These are phyloP conservation scores for Luperina testacea DNA, from an alignment of 2,888 invertebrate genomes.

Conservation along the genomic window DNA sequence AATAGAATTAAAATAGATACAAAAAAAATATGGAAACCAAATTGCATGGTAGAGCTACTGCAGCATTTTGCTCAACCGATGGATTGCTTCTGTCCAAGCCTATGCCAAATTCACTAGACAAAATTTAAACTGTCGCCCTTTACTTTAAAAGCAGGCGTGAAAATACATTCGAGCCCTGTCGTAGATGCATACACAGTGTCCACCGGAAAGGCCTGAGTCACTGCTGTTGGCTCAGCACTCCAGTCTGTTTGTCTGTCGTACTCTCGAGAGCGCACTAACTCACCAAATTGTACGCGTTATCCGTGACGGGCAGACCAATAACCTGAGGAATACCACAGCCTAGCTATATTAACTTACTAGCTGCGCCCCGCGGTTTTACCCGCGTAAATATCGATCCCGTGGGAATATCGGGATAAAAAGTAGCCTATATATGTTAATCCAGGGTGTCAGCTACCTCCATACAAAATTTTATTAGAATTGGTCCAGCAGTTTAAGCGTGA, in stretches of 20 bases:
- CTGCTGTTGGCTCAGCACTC: slow-evolving; percentile 66
- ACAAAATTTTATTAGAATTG: too few relatives aligned
- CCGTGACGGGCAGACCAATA: slow-evolving; percentile 1
- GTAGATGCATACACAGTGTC: slow-evolving; percentile 43
- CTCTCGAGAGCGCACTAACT: slow-evolving; percentile 62
- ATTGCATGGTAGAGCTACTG: neutral
- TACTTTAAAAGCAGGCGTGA: slow-evolving; percentile 16
- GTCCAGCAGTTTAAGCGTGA: too few relatives aligned
- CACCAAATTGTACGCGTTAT: slow-evolving; percentile 52
- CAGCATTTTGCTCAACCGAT: neutral
- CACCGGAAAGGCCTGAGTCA: slow-evolving; percentile 60
- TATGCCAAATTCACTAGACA: too few relatives aligned
- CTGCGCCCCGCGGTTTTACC: too few relatives aligned
- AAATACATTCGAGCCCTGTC: slow-evolving; percentile 28
- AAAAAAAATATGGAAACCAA: neutral
- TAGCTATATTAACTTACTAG: neutral
- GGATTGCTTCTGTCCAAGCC: neutral
- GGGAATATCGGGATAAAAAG: too few relatives aligned
- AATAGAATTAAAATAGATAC: neutral
- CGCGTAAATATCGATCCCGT: too few relatives aligned
- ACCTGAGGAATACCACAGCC: neutral
- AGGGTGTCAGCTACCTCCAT: too few relatives aligned
- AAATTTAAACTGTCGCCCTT: slow-evolving; percentile 5
- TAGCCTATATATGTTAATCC: too few relatives aligned
- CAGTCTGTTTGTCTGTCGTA: slow-evolving; percentile 68